Base-by-base conservation (phyloP, 2,888 invertebrate species). In the Himalopsyche anomala region DNA sequence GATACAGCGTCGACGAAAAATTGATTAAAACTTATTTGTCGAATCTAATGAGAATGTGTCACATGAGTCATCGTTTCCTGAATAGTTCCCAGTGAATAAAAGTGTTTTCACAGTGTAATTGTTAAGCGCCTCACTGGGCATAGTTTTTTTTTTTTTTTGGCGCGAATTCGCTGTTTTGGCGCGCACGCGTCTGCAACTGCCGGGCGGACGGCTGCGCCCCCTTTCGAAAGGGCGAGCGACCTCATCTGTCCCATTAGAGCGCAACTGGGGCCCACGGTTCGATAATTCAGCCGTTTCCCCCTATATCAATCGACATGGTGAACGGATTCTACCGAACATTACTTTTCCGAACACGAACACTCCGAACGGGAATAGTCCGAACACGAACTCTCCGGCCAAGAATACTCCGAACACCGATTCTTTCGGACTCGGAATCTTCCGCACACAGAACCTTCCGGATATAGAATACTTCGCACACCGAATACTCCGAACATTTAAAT, bases 241-340 rank as follows among this genome's bases (percentile, higher is more conserved):
- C 86, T 86, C 86, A 84, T 82, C 86, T 82, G 81, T 86, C 84
- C 84, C 86, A 84, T 84, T 86, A 86, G 86, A 74, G 86, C 80
- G 82, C 84, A 54, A 83, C 83, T 86, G 84, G 55, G 51, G 80
- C 82, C 84, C 84, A 80, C 84, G 84, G 82, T 86, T 86, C 82
- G 81, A 74, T 74, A 74, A 74, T 74, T 74, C 36, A 74, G 74
- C 36, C 4, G 12, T 12, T 62, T 38, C 74, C 74, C 36, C 74
- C 74, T 38, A 15, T 36, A 74, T 74, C 38, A 74, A 74, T 38
- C 74, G 9, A 74, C 38, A 74, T n/a, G n/a, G n/a, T n/a, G n/a
- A n/a, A n/a, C n/a, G n/a, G n/a, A n/a, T n/a, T n/a, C n/a, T n/a
- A n/a, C n/a, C n/a, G n/a, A n/a, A n/a, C n/a, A n/a, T n/a, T n/a